phyloP scores from a whole-genome alignment of 2,113 vertebrate genomes.

The Oplegnathus fasciatus region DNA sequence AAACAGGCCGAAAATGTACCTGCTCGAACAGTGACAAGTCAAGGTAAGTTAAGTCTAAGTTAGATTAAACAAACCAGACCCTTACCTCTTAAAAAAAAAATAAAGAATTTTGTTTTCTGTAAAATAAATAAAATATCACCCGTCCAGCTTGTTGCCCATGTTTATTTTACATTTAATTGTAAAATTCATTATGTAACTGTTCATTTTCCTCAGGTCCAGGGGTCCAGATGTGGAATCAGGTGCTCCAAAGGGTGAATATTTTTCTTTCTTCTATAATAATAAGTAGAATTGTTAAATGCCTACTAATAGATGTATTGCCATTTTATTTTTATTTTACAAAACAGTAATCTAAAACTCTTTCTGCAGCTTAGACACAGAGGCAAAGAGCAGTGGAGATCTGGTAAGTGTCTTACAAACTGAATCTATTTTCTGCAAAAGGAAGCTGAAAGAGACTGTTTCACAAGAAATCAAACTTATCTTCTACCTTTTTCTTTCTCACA shows the following conservation, averaged over 20 bases:
- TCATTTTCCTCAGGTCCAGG: constrained; percentile 68
- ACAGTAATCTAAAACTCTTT: constrained; percentile 10
- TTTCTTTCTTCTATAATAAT: neutral
- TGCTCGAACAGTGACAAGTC: constrained; percentile 88
- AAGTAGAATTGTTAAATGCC: neutral
- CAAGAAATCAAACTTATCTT: neutral
- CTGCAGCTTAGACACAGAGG: constrained; percentile 36
- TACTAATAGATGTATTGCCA: neutral
- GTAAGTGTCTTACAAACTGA: constrained; percentile 37
- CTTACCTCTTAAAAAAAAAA: neutral
- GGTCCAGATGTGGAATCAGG: constrained; percentile 81
- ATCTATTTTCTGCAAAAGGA: neutral
- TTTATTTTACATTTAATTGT: neutral
- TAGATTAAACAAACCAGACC: neutral
- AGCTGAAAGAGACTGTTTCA: neutral
- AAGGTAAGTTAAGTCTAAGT: constrained; percentile 76
- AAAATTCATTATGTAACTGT: neutral
- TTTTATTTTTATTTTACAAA: neutral
- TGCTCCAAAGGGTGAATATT: constrained; percentile 81
- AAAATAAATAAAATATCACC: neutral
- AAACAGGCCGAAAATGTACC: constrained; percentile 87
- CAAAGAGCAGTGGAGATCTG: constrained; percentile 9
- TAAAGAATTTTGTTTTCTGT: neutral
- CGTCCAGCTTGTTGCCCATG: neutral
- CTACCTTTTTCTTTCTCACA: constrained; percentile 7